Conservation (phyloP, 2,888 invertebrate genomes). For the Silvanus unidentatus region DNA sequence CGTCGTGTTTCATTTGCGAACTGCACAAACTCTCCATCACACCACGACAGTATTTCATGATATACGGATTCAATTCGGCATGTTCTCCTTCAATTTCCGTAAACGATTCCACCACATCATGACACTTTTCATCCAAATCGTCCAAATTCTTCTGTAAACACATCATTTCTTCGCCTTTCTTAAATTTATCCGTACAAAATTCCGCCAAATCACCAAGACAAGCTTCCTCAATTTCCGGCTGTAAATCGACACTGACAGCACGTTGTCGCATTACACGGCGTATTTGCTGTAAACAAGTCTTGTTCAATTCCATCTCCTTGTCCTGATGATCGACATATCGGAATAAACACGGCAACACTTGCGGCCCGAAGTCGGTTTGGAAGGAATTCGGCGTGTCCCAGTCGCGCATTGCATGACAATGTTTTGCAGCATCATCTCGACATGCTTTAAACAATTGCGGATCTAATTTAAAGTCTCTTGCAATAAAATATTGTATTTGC, state of each 20-base stretch:
- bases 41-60: conserved; percentile 74
- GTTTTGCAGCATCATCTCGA: conserved; percentile 74
- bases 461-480: conserved; percentile 90
- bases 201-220: conserved; percentile 83
- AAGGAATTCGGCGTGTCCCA: conserved; percentile 64
- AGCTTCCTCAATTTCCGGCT: conserved; percentile 88
- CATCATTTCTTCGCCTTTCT: conserved; percentile 83
- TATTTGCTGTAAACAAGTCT: conserved; percentile 69
- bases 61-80: conserved; percentile 82
- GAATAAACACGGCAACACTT: conserved; percentile 68
- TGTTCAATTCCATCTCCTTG: conserved; percentile 48
- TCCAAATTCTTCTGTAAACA: conserved; percentile 86
- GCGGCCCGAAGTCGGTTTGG: conserved; percentile 72
- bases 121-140: conserved; percentile 62
- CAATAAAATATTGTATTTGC: conserved; percentile 95
- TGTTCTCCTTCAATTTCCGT: conserved; percentile 87
- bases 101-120: conserved; percentile 70
- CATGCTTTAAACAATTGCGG: conserved; percentile 84
- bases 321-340: conserved; percentile 15
- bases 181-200: conserved; percentile 78
- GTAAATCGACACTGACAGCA: conserved; percentile 85
- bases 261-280: conserved; percentile 88
- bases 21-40: conserved; percentile 74
- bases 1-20: conserved; percentile 64
- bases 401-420: conserved; percentile 71